These are phyloP conservation scores for Phodopus roborovskii DNA, from an alignment of 2,113 vertebrate species.

Conservation along the genomic window DNA sequence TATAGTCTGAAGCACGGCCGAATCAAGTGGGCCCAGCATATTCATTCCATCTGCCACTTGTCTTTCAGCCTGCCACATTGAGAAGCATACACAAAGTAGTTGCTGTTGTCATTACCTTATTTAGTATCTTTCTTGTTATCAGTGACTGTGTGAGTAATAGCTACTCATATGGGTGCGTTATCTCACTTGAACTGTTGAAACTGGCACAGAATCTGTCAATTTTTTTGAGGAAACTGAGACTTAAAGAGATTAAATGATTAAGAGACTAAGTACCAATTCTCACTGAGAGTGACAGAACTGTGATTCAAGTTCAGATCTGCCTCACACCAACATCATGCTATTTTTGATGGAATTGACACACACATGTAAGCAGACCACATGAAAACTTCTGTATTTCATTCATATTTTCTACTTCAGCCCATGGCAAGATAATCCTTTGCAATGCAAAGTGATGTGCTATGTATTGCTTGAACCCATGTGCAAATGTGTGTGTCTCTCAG, in stretches of 20 bases:
- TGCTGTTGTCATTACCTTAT: slow-evolving; percentile 38
- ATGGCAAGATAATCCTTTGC: neutral
- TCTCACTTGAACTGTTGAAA: neutral
- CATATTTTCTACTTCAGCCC: neutral
- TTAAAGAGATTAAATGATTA: slow-evolving; percentile 37
- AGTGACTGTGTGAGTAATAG: neutral
- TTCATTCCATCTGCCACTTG: neutral
- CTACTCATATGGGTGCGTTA: neutral
- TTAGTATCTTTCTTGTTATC: neutral
- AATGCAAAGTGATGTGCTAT: neutral
- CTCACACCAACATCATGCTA: neutral
- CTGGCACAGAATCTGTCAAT: neutral
- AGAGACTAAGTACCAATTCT: slow-evolving; percentile 11
- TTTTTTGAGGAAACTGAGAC: slow-evolving; percentile 40
- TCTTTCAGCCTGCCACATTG: neutral
- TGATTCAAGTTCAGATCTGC: slow-evolving; percentile 22
- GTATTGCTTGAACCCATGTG: neutral
- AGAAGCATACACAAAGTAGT: neutral
- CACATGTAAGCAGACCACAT: neutral
- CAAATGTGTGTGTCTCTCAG: neutral
- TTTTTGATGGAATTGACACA: slow-evolving; percentile 5
- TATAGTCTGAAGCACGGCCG: slow-evolving; percentile 44
- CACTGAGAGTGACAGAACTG: neutral
- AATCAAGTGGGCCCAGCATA: neutral
- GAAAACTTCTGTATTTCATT: neutral